These are phyloP conservation scores for Amazona ochrocephala DNA, from an alignment of 2,797 vertebrate genomes.

Conservation along the genomic window DNA sequence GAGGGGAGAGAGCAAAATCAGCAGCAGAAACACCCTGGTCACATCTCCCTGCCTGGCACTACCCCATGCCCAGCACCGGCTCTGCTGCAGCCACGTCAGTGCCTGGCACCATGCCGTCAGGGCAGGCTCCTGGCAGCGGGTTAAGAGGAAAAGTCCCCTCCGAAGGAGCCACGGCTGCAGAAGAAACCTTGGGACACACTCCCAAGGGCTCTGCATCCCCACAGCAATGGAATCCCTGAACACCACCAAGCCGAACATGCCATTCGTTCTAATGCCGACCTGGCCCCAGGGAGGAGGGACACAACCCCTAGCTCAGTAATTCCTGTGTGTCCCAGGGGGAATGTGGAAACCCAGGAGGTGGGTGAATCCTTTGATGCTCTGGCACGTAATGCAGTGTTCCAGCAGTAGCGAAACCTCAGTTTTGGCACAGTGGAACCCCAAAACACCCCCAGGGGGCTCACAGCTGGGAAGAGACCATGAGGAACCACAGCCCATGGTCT, in stretches of 20 bases:
- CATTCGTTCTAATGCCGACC: fast-evolving
- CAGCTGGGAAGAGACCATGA: neutral
- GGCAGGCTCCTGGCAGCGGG: neutral
- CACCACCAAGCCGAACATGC: neutral
- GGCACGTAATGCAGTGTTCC: fast-evolving
- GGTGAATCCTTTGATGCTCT: neutral
- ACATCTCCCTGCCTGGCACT: neutral
- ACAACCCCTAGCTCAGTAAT: neutral
- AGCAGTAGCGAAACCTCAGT: neutral
- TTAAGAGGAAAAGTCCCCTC: neutral
- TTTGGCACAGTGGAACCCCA: neutral
- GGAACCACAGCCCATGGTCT: neutral
- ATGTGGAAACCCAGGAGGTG: neutral
- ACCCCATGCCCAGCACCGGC: fast-evolving
- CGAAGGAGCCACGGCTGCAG: neutral
- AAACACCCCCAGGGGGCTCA: neutral
- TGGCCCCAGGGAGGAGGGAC: neutral
- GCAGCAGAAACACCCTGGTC: neutral
- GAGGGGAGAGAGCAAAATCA: neutral
- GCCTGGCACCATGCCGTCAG: neutral
- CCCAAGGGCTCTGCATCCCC: neutral
- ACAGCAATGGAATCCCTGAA: neutral
- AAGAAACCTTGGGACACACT: neutral
- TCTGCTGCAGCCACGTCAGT: neutral
- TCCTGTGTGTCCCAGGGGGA: neutral